Evolutionary conservation across 1,140 invertebrate species (phyloP).

Genomic region (Drosophila kanapiae): DNA sequence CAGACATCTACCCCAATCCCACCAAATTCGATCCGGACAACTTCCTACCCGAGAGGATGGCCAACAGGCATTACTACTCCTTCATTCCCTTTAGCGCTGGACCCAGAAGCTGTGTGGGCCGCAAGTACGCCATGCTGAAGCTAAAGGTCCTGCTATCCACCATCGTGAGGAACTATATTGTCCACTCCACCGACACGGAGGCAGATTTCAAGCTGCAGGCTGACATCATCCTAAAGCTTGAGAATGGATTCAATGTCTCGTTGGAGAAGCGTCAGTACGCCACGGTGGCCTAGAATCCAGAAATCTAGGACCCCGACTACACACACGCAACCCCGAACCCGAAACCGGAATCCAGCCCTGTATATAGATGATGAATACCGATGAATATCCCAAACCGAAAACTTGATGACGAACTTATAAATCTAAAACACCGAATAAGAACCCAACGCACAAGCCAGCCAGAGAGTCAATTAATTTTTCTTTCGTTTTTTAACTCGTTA

Average conservation of each 20-base stretch:
- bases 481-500: conserved; percentile 17
- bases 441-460: conserved; percentile 53
- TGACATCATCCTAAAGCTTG: conserved; percentile 93
- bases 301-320: too few relatives aligned
- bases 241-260: conserved; percentile 85
- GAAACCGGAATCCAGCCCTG: conserved; percentile 33
- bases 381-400: too few relatives aligned
- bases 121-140: conserved; percentile 94
- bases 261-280: conserved; percentile 72
- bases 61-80: conserved; percentile 93
- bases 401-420: conserved; percentile 5
- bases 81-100: conserved; percentile 96
- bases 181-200: conserved; percentile 89
- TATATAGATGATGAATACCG: too few relatives aligned
- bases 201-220: conserved; percentile 91
- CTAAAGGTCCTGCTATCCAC: conserved; percentile 94
- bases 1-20: conserved; percentile 93
- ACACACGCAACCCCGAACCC: too few relatives aligned
- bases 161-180: conserved; percentile 92
- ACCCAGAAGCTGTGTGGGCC: conserved; percentile 92
- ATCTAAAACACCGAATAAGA: conserved; percentile 11
- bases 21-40: conserved; percentile 95
- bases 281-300: too few relatives aligned
- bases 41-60: conserved; percentile 93
- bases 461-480: conserved; percentile 40